Evolutionary conservation across 2,113 vertebrate genomes (phyloP), one percentile per base, ranked within the genome.

Genomic region (Marmota monax): DNA sequence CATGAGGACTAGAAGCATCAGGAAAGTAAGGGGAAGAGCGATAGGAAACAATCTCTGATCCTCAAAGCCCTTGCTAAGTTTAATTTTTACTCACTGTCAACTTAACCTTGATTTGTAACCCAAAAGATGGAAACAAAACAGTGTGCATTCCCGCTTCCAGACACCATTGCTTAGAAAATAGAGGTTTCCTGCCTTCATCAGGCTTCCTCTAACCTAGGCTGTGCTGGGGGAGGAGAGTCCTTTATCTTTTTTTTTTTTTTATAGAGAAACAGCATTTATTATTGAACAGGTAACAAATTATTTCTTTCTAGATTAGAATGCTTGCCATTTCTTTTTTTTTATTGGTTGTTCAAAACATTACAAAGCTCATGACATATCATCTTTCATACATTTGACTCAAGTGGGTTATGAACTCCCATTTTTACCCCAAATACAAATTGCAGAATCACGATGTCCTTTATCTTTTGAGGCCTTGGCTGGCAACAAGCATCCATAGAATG

Each of bases 101-200:
- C 65, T n/a, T 76, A 78, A 91, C 48, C n/a, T 96, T 92, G 88
- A 82, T 82, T 89, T 94, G 25, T 22, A 63, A 67, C 27, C 20
- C 37, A 23, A 95, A 95, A 69, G 42, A 69, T 56, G 53, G 51
- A 70, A 84, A 63, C 48, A 45, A 48, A 32, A 16, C 14, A 76
- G 37, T 29, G 32, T 22, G 2, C n/a, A 23, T 32, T 4, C 16
- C 17, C 2, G 0, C 32, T 84, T 77, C 53, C n/a, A 51, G 39
- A 94, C 18, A 5, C 6, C 1, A 23, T 16, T 76, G 18, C 34
- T 84, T 34, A 61, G 29, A 73, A 83, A 90, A 73, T 16, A 63
- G 37, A 37, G 29, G 1, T 34, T n/a, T 58, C 29, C 58, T 65
- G 32, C 17, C 45, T 72, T 92, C 18, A 5, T 29, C 25, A 51